Evolutionary conservation across 2,888 invertebrate genomes (phyloP), one percentile per base, ranked within the genome.

Genomic region (Pardosa pseudoannulata): DNA sequence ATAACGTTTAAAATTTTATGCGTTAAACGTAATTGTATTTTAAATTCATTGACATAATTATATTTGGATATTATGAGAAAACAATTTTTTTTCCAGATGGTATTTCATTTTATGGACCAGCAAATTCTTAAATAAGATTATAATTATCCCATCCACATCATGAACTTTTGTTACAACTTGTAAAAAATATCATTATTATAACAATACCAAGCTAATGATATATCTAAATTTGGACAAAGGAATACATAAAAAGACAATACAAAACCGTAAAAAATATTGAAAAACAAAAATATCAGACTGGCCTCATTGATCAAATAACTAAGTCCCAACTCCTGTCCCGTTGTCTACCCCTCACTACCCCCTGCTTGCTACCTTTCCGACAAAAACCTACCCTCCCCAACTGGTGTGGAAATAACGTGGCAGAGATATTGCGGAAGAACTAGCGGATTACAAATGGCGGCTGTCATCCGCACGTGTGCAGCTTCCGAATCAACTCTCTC

Each of bases 401-500:
- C 83, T 78, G 79, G 79, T 79, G 85, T 79, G 79, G 85, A 85
- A 85, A 79, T 79, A 82, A 74, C 73, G 74, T 67, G 46, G 28
- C 41, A 67, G 36, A 31, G 78, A 78, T 78, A 76, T 83, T 72
- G 50, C 62, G 56, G 81, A 76, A 72, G 78, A 78, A 78, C 72
- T 67, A 56, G 68, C 19, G 74, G 85, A 79, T 85, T 85, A 85
- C 85, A 85, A 85, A 85, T 79, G 79, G 85, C 70, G 79, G 72
- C 79, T 85, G 85, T 85, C 85, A 85, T 62, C 36, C 41, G 68
- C 85, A 85, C 85, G 85, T 85, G 85, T 65, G 56, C n/a, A 23
- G 68, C 73, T 85, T 85, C 85, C 68, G 79, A 85, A 85, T 85
- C 78, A 79, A 79, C 85, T 39, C 68, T 56, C 23, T 28, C 56